Evolutionary conservation across 2,888 invertebrate species (phyloP).

Genomic region (Aphodius sticticus): DNA sequence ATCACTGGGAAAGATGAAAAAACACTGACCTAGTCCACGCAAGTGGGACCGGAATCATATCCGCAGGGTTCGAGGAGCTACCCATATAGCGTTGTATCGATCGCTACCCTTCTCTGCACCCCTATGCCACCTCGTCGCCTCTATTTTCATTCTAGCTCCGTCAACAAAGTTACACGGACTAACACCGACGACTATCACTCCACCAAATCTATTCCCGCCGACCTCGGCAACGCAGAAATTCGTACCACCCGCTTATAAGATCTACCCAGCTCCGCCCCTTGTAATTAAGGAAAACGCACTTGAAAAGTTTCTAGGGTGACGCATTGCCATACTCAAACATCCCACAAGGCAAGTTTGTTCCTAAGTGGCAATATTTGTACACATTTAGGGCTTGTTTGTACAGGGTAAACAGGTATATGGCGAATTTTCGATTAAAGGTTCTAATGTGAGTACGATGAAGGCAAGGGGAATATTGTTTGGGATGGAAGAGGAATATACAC

Average conservation of each 20-base stretch:
- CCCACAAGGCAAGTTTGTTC: background rate
- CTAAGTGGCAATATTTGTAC: background rate
- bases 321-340: background rate
- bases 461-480: too few species aligned
- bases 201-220: slow-evolving; percentile 15
- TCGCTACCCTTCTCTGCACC: slow-evolving; percentile 27
- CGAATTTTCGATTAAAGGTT: background rate
- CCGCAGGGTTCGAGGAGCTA: slow-evolving; percentile 39
- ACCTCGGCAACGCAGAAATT: background rate
- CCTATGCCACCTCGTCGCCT: slow-evolving; percentile 21
- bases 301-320: background rate
- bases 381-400: background rate
- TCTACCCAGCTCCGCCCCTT: background rate
- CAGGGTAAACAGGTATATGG: background rate
- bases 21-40: slow-evolving; percentile 42
- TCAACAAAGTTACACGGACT: slow-evolving; percentile 38
- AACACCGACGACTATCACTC: slow-evolving; percentile 29
- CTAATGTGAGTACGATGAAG: too few species aligned
- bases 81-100: slow-evolving; percentile 31
- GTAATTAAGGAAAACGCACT: background rate
- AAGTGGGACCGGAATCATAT: slow-evolving; percentile 41
- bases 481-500: too few species aligned
- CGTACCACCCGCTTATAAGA: background rate
- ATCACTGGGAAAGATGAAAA: slow-evolving; percentile 21
- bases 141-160: slow-evolving; percentile 26